These are phyloP conservation scores for Sitodiplosis mosellana DNA, from an alignment of 1,140 invertebrate species.

Conservation along the genomic window DNA sequence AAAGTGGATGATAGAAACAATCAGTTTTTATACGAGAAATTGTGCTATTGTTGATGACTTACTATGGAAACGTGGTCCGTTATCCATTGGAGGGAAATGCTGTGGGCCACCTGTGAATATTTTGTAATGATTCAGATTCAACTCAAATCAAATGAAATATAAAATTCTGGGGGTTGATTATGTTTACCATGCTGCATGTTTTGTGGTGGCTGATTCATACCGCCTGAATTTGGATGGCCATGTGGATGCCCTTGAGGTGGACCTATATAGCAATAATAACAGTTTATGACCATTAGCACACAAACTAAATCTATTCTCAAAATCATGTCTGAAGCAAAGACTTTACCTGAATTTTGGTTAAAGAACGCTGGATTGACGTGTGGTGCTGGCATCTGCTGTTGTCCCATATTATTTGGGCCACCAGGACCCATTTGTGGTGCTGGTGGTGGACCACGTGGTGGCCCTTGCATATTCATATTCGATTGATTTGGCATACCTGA, in stretches of 20 bases:
- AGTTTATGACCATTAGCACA: too few species aligned
- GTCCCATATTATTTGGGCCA: constrained; percentile 30
- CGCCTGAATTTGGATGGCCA: constrained; percentile 34
- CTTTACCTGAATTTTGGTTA: constrained; percentile 41
- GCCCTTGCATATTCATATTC: constrained; percentile 41
- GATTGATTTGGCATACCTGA: constrained; percentile 19
- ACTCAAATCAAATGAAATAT: too few species aligned
- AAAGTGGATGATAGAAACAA: too few species aligned
- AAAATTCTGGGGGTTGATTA: too few species aligned
- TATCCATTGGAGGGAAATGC: constrained; percentile 30
- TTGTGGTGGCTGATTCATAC: constrained; percentile 23
- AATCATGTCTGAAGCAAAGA: constrained; percentile 37
- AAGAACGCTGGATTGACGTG: constrained; percentile 96
- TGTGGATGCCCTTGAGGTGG: constrained; percentile 37
- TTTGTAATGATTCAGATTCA: too few species aligned
- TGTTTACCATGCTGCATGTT: constrained; percentile 34
- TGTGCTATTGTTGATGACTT: background rate
- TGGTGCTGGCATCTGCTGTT: constrained; percentile 59
- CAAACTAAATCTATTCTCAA: too few species aligned
- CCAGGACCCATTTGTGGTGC: constrained; percentile 33
- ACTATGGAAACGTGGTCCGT: too few species aligned
- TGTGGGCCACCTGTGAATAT: too few species aligned
- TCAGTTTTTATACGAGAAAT: too few species aligned
- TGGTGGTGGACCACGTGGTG: constrained; percentile 49
- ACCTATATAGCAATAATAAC: constrained; percentile 16